Percentiles rank a stretch among this genome's conserved stretches.
Evolutionary conservation across 2,888 invertebrate species (phyloP).

Genomic region (Drosophila meridionalis): DNA sequence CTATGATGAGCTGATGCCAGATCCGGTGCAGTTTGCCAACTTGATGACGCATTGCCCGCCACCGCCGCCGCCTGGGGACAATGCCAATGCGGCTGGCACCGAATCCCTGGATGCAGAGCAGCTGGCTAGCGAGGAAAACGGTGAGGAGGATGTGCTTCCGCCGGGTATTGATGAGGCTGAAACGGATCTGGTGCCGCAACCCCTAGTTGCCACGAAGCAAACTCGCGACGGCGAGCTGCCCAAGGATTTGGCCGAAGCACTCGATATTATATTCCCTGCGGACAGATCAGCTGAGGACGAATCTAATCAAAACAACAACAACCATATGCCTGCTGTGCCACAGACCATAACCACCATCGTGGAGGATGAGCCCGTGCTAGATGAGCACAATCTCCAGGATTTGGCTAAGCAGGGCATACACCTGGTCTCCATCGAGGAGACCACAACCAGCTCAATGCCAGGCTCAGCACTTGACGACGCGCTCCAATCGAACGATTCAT

Average conservation of each 20-base stretch:
- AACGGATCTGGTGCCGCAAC: constrained; percentile 84
- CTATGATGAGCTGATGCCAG: constrained; percentile 85
- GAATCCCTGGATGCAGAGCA: constrained; percentile 22
- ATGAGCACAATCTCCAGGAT: constrained; percentile 80
- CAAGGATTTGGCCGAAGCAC: constrained; percentile 87
- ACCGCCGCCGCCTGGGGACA: constrained; percentile 81
- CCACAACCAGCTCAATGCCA: constrained; percentile 65
- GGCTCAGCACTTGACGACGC: constrained; percentile 24
- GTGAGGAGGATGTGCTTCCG: constrained; percentile 83
- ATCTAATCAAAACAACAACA: constrained; percentile 51
- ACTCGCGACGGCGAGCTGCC: constrained; percentile 86
- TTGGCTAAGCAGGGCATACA: constrained; percentile 83
- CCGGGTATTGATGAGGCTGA: constrained; percentile 85
- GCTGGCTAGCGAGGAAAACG: constrained; percentile 51
- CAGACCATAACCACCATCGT: constrained; percentile 77
- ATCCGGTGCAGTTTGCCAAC: constrained; percentile 85
- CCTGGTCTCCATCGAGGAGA: constrained; percentile 81
- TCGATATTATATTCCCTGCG: constrained; percentile 87
- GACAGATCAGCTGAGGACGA: constrained; percentile 82
- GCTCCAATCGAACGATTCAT: constrained; percentile 25
- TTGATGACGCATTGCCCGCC: constrained; percentile 84
- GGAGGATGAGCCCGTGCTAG: constrained; percentile 65
- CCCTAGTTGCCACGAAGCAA: constrained; percentile 85
- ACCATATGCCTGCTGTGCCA: constrained; percentile 33
- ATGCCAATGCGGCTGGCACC: constrained; percentile 24